Evolutionary conservation across 2,888 invertebrate species (phyloP), one percentile per base, ranked within the genome.

Genomic region (Abrostola triplasia): DNA sequence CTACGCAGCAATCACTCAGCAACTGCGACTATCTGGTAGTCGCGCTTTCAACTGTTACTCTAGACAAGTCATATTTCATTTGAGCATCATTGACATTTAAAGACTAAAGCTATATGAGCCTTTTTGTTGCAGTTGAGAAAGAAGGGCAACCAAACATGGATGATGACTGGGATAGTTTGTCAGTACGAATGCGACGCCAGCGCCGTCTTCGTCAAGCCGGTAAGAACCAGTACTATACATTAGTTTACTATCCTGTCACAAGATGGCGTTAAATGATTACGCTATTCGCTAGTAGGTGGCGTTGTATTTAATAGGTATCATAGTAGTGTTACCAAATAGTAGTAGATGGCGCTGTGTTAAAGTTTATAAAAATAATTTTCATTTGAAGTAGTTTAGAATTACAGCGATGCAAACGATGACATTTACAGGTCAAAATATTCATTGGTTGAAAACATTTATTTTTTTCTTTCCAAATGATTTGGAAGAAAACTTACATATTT

Each of bases 121-220:
- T 13, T 52, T 64, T 70, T 58, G 62, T 73, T 71, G 48, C 81
- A 95, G 95, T 90, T 77, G 95, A 95, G 79, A 90, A 88, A 76
- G 95, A 96, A 82, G 96, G 96, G 5, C 96, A 96, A 83, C 95
- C 95, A 49, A 95, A 93, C 67, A 95, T 96, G 90, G 96, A 97
- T 81, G 96, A 97, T 75, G 97, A 97, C 83, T 97, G 97, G 96
- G 97, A 97, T 85, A 97, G 97, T 81, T 95, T 97, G 59, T 97
- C 97, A 36, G 96, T 97, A 66, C 95, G 97, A 82, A 96, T 97
- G 88, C 95, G 97, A 84, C 96, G 96, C 73, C 95, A 96, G 88
- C 95, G 96, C 76, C 95, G 96, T 62, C 93, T 91, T 42, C 90
- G 93, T 11, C 90, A 88, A 9, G 86, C 77, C 76, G 94, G 94